A percentile compares a stretch with the other conserved stretches of the same genome.
These are phyloP conservation scores for Pluvialis apricaria DNA, from an alignment of 2,113 vertebrate genomes.

Conservation along the genomic window DNA sequence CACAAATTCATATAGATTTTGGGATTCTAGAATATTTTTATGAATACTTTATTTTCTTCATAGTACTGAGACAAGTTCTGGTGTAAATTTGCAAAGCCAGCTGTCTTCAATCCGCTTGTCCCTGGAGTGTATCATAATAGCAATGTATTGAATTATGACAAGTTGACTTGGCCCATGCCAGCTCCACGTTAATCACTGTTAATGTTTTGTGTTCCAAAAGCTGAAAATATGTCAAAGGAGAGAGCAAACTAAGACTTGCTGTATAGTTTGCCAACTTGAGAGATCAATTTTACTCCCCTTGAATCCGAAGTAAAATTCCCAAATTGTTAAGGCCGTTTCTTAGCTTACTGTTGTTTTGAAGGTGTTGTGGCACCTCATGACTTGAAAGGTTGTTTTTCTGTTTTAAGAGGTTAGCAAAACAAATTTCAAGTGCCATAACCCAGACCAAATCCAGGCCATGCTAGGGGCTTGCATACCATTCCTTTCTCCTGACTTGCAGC, in stretches of 20 bases:
- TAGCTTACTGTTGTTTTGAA: background rate
- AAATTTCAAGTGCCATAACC: background rate
- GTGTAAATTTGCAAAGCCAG: conserved; percentile 28
- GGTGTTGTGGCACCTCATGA: background rate
- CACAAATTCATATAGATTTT: background rate
- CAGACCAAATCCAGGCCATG: background rate
- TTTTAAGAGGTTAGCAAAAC: background rate
- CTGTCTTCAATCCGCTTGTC: background rate
- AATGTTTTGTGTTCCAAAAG: background rate
- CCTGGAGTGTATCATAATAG: conserved; percentile 1
- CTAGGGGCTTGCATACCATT: background rate
- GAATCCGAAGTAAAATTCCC: background rate
- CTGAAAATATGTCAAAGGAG: conserved; percentile 21
- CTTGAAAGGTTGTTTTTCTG: background rate
- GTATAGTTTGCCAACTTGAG: background rate
- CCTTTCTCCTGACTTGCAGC: background rate
- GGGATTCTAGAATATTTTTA: background rate
- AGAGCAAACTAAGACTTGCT: background rate
- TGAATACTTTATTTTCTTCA: background rate
- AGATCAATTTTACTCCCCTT: background rate
- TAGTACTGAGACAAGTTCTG: background rate
- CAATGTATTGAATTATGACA: background rate
- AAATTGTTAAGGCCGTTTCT: background rate
- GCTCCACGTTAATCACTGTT: background rate
- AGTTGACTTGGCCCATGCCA: background rate